These are phyloP conservation scores for Trimorus sp. DNA, from an alignment of 2,888 invertebrate species.

Conservation along the genomic window DNA sequence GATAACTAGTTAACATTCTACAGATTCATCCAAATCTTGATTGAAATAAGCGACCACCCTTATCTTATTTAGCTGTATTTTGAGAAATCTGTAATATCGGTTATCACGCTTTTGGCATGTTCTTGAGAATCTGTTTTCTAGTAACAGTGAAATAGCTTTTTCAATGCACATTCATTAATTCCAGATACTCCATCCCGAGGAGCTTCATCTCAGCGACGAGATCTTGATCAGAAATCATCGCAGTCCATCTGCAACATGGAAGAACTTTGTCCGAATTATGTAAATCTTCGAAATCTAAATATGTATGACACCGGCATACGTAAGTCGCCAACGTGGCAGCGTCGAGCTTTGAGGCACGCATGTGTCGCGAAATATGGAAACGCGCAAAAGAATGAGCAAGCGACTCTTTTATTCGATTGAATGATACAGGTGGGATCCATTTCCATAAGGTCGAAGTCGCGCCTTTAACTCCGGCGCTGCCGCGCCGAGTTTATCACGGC, in stretches of 20 bases:
- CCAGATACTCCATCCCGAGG: too few relatives aligned
- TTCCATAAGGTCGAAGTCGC: slow-evolving; percentile 51
- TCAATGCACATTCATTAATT: too few relatives aligned
- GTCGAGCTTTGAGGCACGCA: slow-evolving; percentile 34
- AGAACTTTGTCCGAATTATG: slow-evolving; percentile 62
- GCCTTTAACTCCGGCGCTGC: slow-evolving; percentile 28
- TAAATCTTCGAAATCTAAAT: slow-evolving; percentile 71
- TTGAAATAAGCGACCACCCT: too few relatives aligned
- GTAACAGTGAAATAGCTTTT: too few relatives aligned
- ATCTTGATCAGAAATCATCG: too few relatives aligned
- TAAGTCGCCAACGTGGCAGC: slow-evolving; percentile 27
- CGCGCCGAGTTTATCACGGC: slow-evolving; percentile 23
- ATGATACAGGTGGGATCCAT: slow-evolving; percentile 46
- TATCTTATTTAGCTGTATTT: too few relatives aligned
- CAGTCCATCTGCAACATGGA: neutral
- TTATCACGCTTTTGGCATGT: too few relatives aligned
- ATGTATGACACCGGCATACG: slow-evolving; percentile 67
- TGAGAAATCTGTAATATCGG: too few relatives aligned
- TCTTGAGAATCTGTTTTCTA: too few relatives aligned
- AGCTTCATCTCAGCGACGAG: too few relatives aligned
- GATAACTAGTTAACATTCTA: too few relatives aligned
- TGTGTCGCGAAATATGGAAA: slow-evolving; percentile 11
- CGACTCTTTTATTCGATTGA: slow-evolving; percentile 39
- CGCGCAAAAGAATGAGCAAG: slow-evolving; percentile 29
- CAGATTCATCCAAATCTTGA: too few relatives aligned